Base-by-base conservation (phyloP, 2,113 vertebrate genomes). In the Pedetes capensis region DNA sequence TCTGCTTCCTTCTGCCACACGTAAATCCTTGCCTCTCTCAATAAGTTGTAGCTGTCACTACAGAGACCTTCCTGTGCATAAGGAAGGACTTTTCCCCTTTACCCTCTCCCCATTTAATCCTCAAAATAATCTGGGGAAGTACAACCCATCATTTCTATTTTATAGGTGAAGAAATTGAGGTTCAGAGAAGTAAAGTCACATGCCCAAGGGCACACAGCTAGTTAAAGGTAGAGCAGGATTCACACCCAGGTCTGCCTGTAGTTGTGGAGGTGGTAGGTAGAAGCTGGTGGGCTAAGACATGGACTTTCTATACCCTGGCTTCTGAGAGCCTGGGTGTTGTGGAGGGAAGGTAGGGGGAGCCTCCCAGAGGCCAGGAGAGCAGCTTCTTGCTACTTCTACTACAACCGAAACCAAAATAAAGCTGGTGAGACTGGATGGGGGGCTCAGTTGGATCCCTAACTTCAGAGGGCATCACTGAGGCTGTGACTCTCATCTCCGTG, bases 331-430 rank as follows among this genome's bases (percentile, higher is more conserved):
- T 53, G 68, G 66, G 22, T 44, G 42, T 10, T 55, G 25, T 9
- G 49, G 23, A 71, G n/a, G 11, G 42, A 47, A 81, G 55, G 25
- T 23, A 61, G 68, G 61, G 87, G 63, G n/a, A 22, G 75, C 61
- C 61, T 82, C 47, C 71, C 2, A 42, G 93, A 92, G 37, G 13
- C 37, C 12, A 49, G 47, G 42, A 78, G 42, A 49, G 14, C 9
- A 66, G 39, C 55, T 89, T 57, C 69, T 57, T 55, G 51, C 53
- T 80, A 80, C 79, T 86, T 18, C 74, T 96, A 37, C 47, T 71
- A 94, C 72, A 85, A 94, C 74, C 74, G 42, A 57, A 85, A 81
- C 89, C 64, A 51, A 91, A 97, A 93, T 2, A 95, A 86, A 93
- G 39, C 22, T 51, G 64, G 68, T 8, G 59, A 79, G 66, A 80